Percentiles rank a stretch among this genome's conserved stretches.
These are phyloP conservation scores for Spodoptera litura DNA, from an alignment of 1,140 invertebrate species.

Conservation along the genomic window DNA sequence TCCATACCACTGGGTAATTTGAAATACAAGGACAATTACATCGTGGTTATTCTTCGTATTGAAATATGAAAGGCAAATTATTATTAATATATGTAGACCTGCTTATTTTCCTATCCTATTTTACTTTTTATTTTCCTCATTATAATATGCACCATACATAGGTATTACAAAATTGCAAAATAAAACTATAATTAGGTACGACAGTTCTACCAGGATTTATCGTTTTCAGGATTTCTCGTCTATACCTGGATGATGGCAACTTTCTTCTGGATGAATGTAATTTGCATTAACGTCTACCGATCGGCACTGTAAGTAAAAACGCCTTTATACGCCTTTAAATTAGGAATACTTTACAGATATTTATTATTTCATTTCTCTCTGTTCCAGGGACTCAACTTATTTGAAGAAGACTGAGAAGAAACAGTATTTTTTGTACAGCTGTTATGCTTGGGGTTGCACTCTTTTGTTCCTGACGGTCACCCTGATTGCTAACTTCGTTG, in stretches of 20 bases:
- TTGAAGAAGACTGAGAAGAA: conserved; percentile 80
- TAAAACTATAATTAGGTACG: too few relatives aligned
- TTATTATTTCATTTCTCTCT: background rate
- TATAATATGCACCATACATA: too few relatives aligned
- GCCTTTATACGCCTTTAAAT: background rate
- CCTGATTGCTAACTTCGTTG: conserved; percentile 84
- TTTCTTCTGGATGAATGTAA: conserved; percentile 90
- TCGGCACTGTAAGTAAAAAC: conserved; percentile 86
- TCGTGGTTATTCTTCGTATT: too few relatives aligned
- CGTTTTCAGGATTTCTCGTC: conserved; percentile 85
- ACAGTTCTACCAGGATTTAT: too few relatives aligned
- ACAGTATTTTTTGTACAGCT: conserved; percentile 85
- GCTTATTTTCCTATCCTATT: too few relatives aligned
- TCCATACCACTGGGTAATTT: too few relatives aligned
- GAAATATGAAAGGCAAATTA: background rate
- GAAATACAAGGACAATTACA: too few relatives aligned
- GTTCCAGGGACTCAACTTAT: conserved; percentile 69
- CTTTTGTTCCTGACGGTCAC: conserved; percentile 84
- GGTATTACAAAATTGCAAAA: too few relatives aligned
- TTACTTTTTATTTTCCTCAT: too few relatives aligned
- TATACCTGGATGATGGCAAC: conserved; percentile 88
- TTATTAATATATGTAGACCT: background rate
- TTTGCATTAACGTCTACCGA: conserved; percentile 89
- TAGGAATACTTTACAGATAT: background rate
- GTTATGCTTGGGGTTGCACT: conserved; percentile 87